A percentile compares a stretch with the other conserved stretches of the same genome.
These are phyloP conservation scores for Nesogale talazaci DNA, from an alignment of 2,113 vertebrate species.

Conservation along the genomic window DNA sequence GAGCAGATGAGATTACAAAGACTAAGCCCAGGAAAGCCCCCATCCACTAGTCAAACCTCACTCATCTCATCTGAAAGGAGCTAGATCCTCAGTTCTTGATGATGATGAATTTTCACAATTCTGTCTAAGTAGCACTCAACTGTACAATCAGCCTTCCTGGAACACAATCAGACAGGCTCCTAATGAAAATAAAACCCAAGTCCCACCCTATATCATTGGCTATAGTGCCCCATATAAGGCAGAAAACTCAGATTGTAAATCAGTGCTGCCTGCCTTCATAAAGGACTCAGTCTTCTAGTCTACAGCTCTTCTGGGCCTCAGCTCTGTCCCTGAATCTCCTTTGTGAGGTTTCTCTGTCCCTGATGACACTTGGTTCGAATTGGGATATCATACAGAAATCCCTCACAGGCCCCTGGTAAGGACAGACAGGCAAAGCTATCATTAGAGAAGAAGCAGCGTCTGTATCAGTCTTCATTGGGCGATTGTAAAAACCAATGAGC, in stretches of 20 bases:
- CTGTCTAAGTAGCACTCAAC: neutral
- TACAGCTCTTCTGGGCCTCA: neutral
- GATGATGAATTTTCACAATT: constrained; percentile 3
- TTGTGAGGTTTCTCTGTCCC: neutral
- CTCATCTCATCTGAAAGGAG: neutral
- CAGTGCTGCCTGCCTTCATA: neutral
- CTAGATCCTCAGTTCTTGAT: neutral
- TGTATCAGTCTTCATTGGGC: neutral
- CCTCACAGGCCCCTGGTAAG: neutral
- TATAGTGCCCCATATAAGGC: neutral
- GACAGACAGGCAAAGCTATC: neutral
- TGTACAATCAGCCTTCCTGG: constrained; percentile 19
- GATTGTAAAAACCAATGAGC: neutral
- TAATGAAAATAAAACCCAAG: neutral
- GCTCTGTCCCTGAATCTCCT: neutral
- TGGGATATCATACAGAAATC: neutral
- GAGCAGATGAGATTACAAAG: neutral
- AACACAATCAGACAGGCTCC: neutral
- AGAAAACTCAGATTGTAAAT: neutral
- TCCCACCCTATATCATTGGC: neutral
- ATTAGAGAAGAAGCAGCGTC: neutral
- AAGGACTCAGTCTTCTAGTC: neutral
- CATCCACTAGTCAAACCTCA: neutral
- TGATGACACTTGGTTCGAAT: neutral
- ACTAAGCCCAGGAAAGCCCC: neutral